Evolutionary conservation across 1,140 invertebrate genomes (phyloP).

Genomic region (Papilio polytes): DNA sequence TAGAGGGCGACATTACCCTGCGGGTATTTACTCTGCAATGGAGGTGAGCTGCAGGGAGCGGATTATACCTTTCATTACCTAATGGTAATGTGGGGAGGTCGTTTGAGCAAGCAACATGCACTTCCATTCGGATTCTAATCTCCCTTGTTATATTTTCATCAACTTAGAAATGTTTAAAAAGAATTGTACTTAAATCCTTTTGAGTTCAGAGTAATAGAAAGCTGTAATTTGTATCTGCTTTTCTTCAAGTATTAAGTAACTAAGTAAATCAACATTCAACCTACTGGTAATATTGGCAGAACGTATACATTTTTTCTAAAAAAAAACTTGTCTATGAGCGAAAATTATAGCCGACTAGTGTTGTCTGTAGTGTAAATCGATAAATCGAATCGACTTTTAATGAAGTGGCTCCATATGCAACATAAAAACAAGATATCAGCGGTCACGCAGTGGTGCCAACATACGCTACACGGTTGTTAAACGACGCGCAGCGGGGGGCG

Average conservation of each 20-base stretch:
- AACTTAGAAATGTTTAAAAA: neutral
- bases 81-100: constrained; percentile 51
- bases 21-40: constrained; percentile 60
- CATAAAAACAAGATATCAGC: constrained; percentile 43
- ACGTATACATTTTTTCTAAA: neutral
- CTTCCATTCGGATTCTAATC: constrained; percentile 12
- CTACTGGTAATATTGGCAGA: neutral
- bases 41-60: constrained; percentile 49
- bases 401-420: constrained; percentile 31
- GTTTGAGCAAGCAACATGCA: constrained; percentile 39
- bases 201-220: neutral
- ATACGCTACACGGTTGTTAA: constrained; percentile 43
- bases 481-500: constrained; percentile 53
- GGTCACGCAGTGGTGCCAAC: constrained; percentile 46
- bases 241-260: too few relatives aligned
- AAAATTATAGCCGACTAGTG: constrained; percentile 17
- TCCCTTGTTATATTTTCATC: constrained; percentile 4
- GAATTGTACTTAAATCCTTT: neutral
- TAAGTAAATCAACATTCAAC: neutral
- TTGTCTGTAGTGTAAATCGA: constrained; percentile 8
- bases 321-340: neutral
- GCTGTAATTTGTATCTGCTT: too few relatives aligned
- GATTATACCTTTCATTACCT: constrained; percentile 72
- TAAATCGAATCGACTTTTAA: constrained; percentile 39
- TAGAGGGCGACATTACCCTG: constrained; percentile 49